phyloP scores from a whole-genome alignment of 2,797 vertebrate species.

The Spheniscus humboldti region DNA sequence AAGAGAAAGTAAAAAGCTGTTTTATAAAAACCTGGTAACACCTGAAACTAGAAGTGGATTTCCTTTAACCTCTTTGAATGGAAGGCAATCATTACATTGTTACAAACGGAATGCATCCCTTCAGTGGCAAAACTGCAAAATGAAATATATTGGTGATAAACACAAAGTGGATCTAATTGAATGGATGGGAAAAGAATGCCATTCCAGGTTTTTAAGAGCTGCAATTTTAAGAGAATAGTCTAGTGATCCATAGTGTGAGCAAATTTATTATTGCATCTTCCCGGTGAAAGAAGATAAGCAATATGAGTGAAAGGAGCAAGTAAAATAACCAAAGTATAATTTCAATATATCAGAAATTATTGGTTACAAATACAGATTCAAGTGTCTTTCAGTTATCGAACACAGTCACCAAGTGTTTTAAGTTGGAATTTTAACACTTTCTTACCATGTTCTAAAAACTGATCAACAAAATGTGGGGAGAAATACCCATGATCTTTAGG shows the following conservation, averaged over 20 bases:
- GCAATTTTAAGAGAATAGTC: not conserved
- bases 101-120: not conserved
- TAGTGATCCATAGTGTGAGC: not conserved
- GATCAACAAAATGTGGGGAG: not conserved
- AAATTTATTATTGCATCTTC: not conserved
- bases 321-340: not conserved
- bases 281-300: not conserved
- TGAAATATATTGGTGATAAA: not conserved
- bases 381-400: not conserved
- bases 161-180: not conserved
- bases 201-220: not conserved
- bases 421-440: not conserved
- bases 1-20: not conserved
- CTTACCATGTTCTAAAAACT: not conserved
- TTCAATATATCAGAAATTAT: not conserved
- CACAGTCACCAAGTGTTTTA: not conserved
- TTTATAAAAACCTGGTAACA: not conserved
- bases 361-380: not conserved
- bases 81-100: not conserved
- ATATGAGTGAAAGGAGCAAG: not conserved
- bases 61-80: not conserved
- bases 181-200: not conserved
- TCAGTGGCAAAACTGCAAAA: not conserved
- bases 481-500: not conserved
- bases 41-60: not conserved